Evolutionary conservation across 2,797 vertebrate genomes (phyloP).

Genomic region (Pteronotus mesoamericanus): DNA sequence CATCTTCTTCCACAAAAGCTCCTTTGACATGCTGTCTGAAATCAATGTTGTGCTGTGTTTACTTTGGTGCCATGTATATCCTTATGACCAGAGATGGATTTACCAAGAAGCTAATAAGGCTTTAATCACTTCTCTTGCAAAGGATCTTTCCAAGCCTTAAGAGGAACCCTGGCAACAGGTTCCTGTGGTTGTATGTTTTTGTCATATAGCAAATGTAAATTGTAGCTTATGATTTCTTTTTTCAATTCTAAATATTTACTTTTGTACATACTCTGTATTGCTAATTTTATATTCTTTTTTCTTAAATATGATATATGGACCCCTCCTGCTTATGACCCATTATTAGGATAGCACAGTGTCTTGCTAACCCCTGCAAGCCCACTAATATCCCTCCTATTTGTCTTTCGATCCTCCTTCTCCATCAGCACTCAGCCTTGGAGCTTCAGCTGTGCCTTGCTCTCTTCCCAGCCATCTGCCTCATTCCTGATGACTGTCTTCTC

Average conservation of each 20-base stretch:
- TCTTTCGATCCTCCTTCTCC: neutral
- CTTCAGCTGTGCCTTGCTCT: neutral
- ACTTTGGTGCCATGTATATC: neutral
- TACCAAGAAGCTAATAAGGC: neutral
- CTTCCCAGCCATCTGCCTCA: neutral
- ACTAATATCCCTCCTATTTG: neutral
- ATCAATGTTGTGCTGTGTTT: neutral
- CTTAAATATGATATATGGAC: neutral
- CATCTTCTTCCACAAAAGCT: neutral
- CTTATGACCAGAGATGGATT: neutral
- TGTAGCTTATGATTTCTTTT: neutral
- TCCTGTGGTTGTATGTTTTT: neutral
- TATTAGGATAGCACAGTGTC: neutral
- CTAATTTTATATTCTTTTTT: neutral
- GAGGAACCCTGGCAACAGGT: neutral
- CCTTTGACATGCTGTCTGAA: neutral
- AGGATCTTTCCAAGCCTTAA: neutral
- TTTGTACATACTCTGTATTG: neutral
- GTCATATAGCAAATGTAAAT: conserved; percentile 8
- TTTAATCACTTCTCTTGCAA: neutral
- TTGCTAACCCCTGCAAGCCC: neutral
- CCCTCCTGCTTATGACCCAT: neutral
- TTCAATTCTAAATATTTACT: neutral
- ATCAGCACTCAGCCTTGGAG: neutral
- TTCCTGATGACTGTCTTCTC: neutral